These are phyloP conservation scores for Eulemur rubriventer DNA, from an alignment of 2,797 vertebrate genomes.

Conservation along the genomic window DNA sequence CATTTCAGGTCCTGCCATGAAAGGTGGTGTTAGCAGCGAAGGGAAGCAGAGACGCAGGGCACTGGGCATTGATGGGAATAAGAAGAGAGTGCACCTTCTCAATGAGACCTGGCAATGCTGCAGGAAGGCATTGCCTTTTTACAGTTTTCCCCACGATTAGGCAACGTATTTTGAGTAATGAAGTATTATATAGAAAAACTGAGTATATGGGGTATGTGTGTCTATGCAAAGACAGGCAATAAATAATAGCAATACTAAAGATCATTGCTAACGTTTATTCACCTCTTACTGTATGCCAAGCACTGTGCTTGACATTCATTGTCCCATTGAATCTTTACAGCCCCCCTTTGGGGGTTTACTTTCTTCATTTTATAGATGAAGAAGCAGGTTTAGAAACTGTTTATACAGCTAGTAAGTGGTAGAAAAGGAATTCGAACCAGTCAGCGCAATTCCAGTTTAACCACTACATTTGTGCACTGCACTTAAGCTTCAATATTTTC, in stretches of 20 bases:
- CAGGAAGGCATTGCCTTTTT: neutral
- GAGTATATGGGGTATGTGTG: neutral
- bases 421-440: neutral
- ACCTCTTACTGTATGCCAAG: neutral
- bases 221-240: neutral
- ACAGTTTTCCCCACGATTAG: neutral
- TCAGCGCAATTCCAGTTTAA: neutral
- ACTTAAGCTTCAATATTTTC: neutral
- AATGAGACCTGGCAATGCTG: neutral
- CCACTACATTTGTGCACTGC: neutral
- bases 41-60: neutral
- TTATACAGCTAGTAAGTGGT: neutral
- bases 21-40: neutral
- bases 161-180: neutral
- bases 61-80: neutral
- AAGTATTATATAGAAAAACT: neutral
- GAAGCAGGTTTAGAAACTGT: constrained; percentile 11
- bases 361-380: constrained; percentile 5
- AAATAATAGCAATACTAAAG: neutral
- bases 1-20: neutral
- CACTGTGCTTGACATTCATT: neutral
- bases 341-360: neutral
- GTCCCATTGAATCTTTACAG: neutral
- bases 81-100: neutral
- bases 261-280: neutral